Percentiles rank a stretch among this genome's conserved stretches.
Conservation (phyloP, 1,140 invertebrate species). For the Bursaphelenchus mucronatus region DNA sequence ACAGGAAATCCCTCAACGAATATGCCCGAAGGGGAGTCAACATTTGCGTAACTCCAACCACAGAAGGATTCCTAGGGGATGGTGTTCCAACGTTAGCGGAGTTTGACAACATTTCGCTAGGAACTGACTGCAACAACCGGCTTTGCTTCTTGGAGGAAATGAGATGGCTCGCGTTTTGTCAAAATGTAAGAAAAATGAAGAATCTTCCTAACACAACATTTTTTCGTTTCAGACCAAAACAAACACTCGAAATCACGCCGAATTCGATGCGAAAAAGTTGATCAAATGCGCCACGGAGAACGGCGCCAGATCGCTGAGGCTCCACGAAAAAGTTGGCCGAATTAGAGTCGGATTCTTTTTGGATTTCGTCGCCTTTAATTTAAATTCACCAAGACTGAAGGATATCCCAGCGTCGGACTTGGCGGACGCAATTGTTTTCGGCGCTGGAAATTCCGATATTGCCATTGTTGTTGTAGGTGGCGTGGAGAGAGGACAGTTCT, state of each 20-base stretch:
- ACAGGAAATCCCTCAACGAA: conserved; percentile 10
- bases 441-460: conserved; percentile 48
- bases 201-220: not conserved
- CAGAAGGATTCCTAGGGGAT: conserved; percentile 57
- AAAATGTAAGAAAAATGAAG: conserved; percentile 46
- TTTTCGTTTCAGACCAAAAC: conserved; percentile 41
- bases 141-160: conserved; percentile 55
- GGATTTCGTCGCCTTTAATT: conserved; percentile 40
- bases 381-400: conserved; percentile 20
- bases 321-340: conserved; percentile 33
- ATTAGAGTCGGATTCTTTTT: conserved; percentile 30
- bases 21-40: conserved; percentile 35
- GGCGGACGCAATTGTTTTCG: conserved; percentile 48
- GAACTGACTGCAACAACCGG: conserved; percentile 58
- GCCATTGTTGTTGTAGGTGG: conserved; percentile 32
- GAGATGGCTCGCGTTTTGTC: conserved; percentile 56
- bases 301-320: conserved; percentile 48
- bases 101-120: conserved; percentile 43
- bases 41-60: conserved; percentile 53
- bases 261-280: conserved; percentile 43
- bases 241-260: conserved; percentile 46
- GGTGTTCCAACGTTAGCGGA: conserved; percentile 42
- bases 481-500: conserved; percentile 20
- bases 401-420: conserved; percentile 27
- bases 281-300: conserved; percentile 46